These are phyloP conservation scores for Rhopilema esculentum DNA, from an alignment of 30 jellyfish, hydroid and myxozoan genomes.

Conservation along the genomic window DNA sequence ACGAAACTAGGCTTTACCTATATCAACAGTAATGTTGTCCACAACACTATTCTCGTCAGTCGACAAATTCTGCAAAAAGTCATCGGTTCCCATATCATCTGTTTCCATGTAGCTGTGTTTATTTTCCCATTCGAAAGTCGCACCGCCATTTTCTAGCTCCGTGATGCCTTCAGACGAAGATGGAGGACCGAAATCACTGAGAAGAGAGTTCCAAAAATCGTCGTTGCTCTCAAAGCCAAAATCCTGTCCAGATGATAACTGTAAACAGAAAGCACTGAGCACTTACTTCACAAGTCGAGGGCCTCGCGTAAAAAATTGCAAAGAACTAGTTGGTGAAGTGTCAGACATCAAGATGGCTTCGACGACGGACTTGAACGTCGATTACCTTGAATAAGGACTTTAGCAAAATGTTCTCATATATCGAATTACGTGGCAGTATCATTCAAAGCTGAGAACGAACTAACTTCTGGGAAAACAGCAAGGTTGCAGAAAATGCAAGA, in stretches of 20 bases:
- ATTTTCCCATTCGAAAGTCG: conserved; percentile 40
- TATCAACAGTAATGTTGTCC: conserved; percentile 79
- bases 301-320: background rate
- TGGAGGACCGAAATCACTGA: conserved; percentile 66
- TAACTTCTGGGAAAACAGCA: background rate
- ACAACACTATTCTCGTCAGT: conserved; percentile 65
- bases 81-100: conserved; percentile 55
- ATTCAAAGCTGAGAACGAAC: background rate
- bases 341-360: conserved; percentile 33
- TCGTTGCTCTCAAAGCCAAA: conserved; percentile 50
- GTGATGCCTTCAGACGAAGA: conserved; percentile 27
- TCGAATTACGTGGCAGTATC: background rate
- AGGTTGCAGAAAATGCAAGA: background rate
- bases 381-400: too few relatives aligned
- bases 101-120: background rate
- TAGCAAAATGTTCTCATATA: background rate
- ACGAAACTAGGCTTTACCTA: conserved; percentile 27
- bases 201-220: conserved; percentile 54
- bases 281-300: background rate
- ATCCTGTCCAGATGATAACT: conserved; percentile 54
- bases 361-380: background rate
- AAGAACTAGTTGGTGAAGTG: background rate
- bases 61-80: conserved; percentile 42
- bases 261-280: background rate
- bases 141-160: conserved; percentile 45